Evolutionary conservation across 2,888 invertebrate species (phyloP).

Genomic region (Laothoe populi): DNA sequence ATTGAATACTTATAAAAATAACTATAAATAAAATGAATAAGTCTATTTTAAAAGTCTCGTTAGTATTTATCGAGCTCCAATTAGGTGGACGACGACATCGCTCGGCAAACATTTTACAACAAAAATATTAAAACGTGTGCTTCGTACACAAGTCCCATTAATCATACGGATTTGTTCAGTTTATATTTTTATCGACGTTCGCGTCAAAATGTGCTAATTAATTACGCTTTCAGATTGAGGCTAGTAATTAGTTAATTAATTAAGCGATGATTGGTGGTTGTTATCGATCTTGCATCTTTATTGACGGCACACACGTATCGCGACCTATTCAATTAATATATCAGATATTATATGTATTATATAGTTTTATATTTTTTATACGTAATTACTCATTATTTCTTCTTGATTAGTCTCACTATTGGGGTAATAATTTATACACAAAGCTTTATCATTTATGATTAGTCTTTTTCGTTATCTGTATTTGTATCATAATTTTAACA

Average conservation of each 20-base stretch:
- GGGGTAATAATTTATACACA: no score
- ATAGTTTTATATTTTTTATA: neutral
- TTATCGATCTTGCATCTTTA: slow-evolving; percentile 21
- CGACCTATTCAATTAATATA: slow-evolving; percentile 32
- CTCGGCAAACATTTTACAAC: neutral
- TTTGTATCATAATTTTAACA: no score
- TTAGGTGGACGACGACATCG: neutral
- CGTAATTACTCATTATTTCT: no score
- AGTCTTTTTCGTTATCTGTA: no score
- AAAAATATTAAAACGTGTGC: slow-evolving; percentile 7
- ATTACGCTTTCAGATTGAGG: slow-evolving; percentile 43
- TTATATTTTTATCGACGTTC: slow-evolving; percentile 37
- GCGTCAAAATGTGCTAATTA: slow-evolving; percentile 43
- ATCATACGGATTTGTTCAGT: slow-evolving; percentile 24
- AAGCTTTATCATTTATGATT: no score
- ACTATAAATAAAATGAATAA: neutral
- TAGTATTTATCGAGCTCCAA: slow-evolving; percentile 9
- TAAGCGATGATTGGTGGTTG: slow-evolving; percentile 31
- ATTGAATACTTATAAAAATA: no score
- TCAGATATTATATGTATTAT: slow-evolving; percentile 32
- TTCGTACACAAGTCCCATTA: slow-evolving; percentile 4
- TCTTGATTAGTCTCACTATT: no score
- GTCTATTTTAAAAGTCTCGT: neutral
- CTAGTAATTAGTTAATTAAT: slow-evolving; percentile 53
- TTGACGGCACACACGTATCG: neutral